A percentile compares a stretch with the other conserved stretches of the same genome.
phyloP scores from a whole-genome alignment of 2,888 invertebrate genomes.

The Callyntrura guangdongensis region DNA sequence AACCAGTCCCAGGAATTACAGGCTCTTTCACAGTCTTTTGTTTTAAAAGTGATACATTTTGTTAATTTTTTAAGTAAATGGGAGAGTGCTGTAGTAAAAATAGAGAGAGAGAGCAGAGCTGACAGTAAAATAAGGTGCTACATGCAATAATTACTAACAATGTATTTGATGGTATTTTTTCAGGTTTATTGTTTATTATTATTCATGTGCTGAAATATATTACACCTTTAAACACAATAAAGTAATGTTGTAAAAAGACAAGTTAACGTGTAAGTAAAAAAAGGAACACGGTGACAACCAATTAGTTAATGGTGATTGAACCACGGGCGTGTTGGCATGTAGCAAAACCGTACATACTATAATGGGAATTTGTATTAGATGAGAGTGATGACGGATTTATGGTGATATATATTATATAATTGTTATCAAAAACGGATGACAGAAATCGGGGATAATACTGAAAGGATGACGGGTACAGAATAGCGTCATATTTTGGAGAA shows the following conservation, averaged over 20 bases:
- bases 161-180: too few relatives aligned
- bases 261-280: too few relatives aligned
- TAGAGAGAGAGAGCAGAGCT: background rate
- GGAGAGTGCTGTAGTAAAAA: background rate
- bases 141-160: too few relatives aligned
- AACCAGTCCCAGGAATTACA: too few relatives aligned
- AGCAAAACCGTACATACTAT: too few relatives aligned
- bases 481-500: too few relatives aligned
- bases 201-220: background rate
- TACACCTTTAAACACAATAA: background rate
- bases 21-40: slow-evolving; percentile 5
- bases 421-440: background rate
- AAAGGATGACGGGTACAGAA: too few relatives aligned
- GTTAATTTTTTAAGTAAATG: background rate
- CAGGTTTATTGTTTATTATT: background rate
- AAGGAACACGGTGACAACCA: slow-evolving; percentile 49
- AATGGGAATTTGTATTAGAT: too few relatives aligned
- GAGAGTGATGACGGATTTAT: background rate
- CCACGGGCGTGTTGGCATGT: background rate
- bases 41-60: slow-evolving; percentile 8
- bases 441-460: too few relatives aligned
- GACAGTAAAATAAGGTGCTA: background rate
- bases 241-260: too few relatives aligned
- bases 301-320: slow-evolving; percentile 69
- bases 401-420: background rate